phyloP scores from a whole-genome alignment of 2,113 vertebrate species.

The Bufo bufo region DNA sequence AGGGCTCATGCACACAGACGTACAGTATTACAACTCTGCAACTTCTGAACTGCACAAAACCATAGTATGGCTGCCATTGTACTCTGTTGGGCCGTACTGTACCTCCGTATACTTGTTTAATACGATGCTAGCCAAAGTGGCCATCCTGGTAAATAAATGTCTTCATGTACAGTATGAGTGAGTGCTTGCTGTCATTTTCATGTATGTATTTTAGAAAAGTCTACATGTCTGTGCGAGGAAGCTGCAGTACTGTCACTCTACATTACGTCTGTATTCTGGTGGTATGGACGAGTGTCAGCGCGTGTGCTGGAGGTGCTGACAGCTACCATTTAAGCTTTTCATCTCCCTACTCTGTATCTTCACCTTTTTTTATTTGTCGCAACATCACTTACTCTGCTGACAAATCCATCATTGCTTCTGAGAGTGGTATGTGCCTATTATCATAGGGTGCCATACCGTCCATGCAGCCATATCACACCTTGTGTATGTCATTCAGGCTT shows the following conservation, averaged over 20 bases:
- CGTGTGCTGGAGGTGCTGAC: not conserved
- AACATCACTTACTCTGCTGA: not conserved
- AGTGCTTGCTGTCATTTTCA: not conserved
- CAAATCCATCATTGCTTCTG: not conserved
- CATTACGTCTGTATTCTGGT: not conserved
- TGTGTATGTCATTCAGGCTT: not conserved
- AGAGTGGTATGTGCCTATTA: not conserved
- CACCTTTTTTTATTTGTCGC: not conserved
- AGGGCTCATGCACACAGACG: no score
- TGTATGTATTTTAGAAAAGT: not conserved
- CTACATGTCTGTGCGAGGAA: not conserved
- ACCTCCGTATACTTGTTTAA: not conserved
- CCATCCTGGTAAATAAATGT: not conserved
- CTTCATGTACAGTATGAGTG: not conserved
- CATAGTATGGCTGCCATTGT: no score
- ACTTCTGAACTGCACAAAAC: no score
- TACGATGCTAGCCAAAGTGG: not conserved
- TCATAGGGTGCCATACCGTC: not conserved
- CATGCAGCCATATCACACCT: not conserved
- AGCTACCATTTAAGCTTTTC: not conserved
- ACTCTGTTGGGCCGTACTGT: no score
- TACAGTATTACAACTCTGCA: no score
- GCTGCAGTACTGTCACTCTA: not conserved
- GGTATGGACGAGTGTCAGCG: not conserved
- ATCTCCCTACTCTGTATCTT: not conserved